Evolutionary conservation across 2,113 vertebrate species (phyloP).

Genomic region (Elaphurus davidianus): DNA sequence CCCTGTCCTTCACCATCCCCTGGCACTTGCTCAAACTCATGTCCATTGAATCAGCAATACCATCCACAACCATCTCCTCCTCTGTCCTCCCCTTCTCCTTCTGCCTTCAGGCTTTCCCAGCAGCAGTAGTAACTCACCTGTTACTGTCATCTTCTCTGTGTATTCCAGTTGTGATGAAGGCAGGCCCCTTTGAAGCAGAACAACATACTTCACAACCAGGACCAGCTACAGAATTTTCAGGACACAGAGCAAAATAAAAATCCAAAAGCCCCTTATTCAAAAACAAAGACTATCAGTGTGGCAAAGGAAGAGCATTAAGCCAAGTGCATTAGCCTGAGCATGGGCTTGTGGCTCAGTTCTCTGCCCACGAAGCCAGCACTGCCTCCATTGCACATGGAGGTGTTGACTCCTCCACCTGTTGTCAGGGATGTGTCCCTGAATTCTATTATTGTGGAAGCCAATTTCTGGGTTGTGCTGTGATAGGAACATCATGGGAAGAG

Average conservation of each 20-base stretch:
- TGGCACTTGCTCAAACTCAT: background rate
- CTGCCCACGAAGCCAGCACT: background rate
- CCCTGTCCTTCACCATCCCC: background rate
- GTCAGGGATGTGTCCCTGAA: background rate
- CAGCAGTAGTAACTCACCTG: too few relatives aligned
- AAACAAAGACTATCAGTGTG: background rate
- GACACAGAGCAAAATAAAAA: background rate
- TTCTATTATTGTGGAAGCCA: background rate
- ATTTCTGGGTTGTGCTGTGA: background rate
- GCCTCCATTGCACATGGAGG: rapidly evolving
- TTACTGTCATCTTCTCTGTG: background rate
- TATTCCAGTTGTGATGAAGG: background rate
- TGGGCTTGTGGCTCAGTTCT: rapidly evolving
- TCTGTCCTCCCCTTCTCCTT: background rate
- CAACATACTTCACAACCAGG: background rate
- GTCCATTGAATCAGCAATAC: background rate
- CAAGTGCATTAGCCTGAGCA: background rate
- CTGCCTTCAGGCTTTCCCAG: background rate
- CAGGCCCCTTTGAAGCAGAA: background rate
- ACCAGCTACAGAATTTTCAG: background rate
- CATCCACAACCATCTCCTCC: background rate
- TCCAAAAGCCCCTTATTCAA: background rate
- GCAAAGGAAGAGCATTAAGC: background rate
- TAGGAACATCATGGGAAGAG: background rate
- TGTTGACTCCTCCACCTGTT: background rate